These are phyloP conservation scores for Venusia cambrica DNA, from an alignment of 2,888 invertebrate species.

Conservation along the genomic window DNA sequence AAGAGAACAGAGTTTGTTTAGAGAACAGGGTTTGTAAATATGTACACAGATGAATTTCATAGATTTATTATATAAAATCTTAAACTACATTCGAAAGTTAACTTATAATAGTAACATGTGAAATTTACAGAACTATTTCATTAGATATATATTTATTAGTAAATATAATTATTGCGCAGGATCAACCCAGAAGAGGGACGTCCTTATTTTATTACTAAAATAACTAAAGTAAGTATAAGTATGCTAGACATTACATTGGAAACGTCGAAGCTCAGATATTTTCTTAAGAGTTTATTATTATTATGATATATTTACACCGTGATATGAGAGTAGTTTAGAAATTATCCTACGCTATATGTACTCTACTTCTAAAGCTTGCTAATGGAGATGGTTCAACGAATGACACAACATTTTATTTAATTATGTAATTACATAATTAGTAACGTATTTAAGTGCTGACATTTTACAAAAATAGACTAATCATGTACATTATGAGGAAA, in stretches of 20 bases:
- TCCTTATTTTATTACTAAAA: conserved; percentile 62
- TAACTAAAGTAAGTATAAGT: too few species aligned
- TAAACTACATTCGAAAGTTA: conserved; percentile 75
- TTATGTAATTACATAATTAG: too few species aligned
- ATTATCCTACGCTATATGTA: conserved; percentile 43
- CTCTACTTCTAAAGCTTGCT: conserved; percentile 30
- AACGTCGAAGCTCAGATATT: conserved; percentile 79
- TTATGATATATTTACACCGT: conserved; percentile 72
- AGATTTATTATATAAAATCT: conserved; percentile 81
- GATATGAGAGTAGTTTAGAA: conserved; percentile 72
- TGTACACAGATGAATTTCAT: conserved; percentile 72
- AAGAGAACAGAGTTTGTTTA: neutral
- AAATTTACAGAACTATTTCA: conserved; percentile 76
- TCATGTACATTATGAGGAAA: too few species aligned
- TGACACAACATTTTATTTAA: neutral
- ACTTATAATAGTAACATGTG: conserved; percentile 78
- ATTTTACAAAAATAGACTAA: too few species aligned
- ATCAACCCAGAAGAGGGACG: conserved; percentile 55
- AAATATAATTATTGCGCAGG: conserved; percentile 79
- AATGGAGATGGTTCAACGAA: conserved; percentile 10
- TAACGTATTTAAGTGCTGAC: too few species aligned
- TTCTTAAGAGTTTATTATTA: conserved; percentile 67
- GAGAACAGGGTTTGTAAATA: conserved; percentile 27
- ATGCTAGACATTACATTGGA: conserved; percentile 68
- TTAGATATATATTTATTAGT: conserved; percentile 73